These are phyloP conservation scores for Machimus atricapillus DNA, from an alignment of 2,888 invertebrate species.

Conservation along the genomic window DNA sequence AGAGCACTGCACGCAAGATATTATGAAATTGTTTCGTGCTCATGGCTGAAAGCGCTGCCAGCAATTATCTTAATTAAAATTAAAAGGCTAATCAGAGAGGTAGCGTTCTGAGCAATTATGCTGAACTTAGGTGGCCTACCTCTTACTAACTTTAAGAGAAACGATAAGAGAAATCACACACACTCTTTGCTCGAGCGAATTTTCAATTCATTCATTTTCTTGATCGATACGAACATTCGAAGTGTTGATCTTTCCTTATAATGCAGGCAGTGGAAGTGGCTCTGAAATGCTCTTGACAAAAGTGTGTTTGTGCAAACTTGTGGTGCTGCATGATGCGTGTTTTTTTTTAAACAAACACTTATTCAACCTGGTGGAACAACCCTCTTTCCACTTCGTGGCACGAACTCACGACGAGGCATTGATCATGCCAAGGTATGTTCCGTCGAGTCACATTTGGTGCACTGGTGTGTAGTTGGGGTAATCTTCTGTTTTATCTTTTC, in stretches of 20 bases:
- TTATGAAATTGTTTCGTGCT: neutral
- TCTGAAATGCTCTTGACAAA: neutral
- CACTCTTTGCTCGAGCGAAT: neutral
- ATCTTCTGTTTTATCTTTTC: conserved; percentile 1
- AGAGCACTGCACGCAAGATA: neutral
- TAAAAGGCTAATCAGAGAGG: neutral
- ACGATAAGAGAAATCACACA: neutral
- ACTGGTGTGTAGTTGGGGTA: neutral
- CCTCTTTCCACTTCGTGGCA: neutral
- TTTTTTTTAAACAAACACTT: neutral
- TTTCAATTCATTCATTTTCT: neutral
- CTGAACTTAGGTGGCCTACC: neutral
- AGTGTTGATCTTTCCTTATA: neutral
- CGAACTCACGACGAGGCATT: neutral
- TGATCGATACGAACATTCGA: neutral
- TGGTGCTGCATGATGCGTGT: neutral
- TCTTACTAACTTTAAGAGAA: neutral
- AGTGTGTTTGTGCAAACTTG: neutral
- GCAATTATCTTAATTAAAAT: neutral
- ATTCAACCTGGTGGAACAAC: neutral
- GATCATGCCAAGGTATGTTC: neutral
- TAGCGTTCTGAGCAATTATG: neutral
- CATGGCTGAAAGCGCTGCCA: neutral
- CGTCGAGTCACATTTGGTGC: neutral
- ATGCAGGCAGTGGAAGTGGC: neutral